Percentiles rank a stretch among this genome's conserved stretches.
phyloP scores from a whole-genome alignment of 2,797 vertebrate genomes.

The Eospalax fontanierii region DNA sequence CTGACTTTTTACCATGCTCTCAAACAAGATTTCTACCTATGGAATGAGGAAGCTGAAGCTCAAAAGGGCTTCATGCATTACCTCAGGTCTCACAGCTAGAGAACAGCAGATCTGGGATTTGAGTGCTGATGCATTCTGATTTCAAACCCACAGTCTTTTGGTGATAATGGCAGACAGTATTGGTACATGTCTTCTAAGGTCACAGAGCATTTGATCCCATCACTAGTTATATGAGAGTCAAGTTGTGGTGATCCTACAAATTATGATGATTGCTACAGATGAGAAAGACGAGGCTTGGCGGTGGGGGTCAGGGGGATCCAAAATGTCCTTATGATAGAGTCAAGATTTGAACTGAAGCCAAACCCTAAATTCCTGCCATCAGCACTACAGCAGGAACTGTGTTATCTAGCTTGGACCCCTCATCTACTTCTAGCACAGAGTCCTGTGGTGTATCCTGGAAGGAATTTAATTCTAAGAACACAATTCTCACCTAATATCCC shows the following conservation, averaged over 20 bases:
- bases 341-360: slow-evolving; percentile 19
- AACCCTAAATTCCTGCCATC: neutral
- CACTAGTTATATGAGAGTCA: neutral
- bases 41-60: neutral
- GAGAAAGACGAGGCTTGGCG: neutral
- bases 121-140: neutral
- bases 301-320: too few species aligned
- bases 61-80: neutral
- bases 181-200: neutral
- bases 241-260: neutral
- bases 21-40: neutral
- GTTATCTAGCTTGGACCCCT: too few species aligned
- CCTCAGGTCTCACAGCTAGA: neutral
- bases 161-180: neutral
- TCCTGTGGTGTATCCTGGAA: neutral
- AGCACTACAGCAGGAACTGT: too few species aligned
- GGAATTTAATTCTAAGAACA: slow-evolving; percentile 15
- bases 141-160: neutral
- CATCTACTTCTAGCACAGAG: neutral
- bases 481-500: neutral
- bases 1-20: neutral
- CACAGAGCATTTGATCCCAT: neutral
- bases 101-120: neutral
- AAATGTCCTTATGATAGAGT: neutral
- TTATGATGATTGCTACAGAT: too few species aligned